Percentiles rank a stretch among this genome's conserved stretches.
phyloP scores from a whole-genome alignment of 2,113 vertebrate species.

The Malaclemys terrapin region DNA sequence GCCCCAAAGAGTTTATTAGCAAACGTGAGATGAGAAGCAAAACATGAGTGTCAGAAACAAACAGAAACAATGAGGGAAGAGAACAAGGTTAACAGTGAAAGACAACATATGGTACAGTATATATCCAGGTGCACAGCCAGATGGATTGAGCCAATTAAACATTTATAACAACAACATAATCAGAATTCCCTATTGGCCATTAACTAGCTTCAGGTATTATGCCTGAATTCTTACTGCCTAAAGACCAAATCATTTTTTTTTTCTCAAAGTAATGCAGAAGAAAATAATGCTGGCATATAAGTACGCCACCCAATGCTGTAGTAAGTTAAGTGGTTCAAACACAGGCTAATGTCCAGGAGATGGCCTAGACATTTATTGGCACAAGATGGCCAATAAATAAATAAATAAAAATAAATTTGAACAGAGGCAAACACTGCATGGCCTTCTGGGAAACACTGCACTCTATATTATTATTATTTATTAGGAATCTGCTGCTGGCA shows the following conservation, averaged over 20 bases:
- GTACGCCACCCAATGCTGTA: fast-evolving
- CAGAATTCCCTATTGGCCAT: background rate
- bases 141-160: background rate
- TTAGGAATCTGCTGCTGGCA: too few species aligned
- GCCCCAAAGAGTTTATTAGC: background rate
- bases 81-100: background rate
- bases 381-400: background rate
- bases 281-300: background rate
- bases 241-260: background rate
- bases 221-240: background rate
- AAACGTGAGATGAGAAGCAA: background rate
- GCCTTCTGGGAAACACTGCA: background rate
- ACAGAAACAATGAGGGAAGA: background rate
- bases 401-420: fast-evolving
- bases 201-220: background rate
- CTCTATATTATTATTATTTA: background rate
- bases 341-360: background rate
- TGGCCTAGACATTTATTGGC: too few species aligned
- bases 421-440: background rate
- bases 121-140: background rate
- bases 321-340: background rate
- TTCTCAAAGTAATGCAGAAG: background rate
- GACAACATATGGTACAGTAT: background rate
- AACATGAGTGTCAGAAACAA: background rate
- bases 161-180: background rate